phyloP scores from a whole-genome alignment of 2,888 invertebrate genomes.

The Drosophila meridiana region DNA sequence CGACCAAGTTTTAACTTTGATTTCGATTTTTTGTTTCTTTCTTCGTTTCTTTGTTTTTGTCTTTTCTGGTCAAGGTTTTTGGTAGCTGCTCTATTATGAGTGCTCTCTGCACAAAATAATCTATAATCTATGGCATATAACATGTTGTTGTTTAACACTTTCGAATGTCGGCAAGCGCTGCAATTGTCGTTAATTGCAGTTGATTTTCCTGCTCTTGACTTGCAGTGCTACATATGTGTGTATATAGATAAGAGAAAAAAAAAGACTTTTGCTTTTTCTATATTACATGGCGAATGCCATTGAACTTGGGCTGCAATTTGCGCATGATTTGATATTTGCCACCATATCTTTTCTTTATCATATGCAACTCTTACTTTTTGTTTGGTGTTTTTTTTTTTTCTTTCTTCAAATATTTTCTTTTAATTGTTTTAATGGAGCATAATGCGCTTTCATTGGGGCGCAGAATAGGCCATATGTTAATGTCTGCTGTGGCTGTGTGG shows the following conservation, averaged over 20 bases:
- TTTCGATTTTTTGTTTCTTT: conserved; percentile 13
- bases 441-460: conserved; percentile 55
- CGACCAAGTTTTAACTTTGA: conserved; percentile 34
- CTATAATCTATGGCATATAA: conserved; percentile 74
- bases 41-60: conserved; percentile 9
- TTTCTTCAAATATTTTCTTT: conserved; percentile 13
- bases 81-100: conserved; percentile 30
- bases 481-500: conserved; percentile 31
- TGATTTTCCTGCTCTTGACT: conserved; percentile 69
- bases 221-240: conserved; percentile 41
- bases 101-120: conserved; percentile 63
- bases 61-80: conserved; percentile 74
- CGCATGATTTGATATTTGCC: conserved; percentile 28
- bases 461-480: conserved; percentile 56
- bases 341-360: conserved; percentile 20
- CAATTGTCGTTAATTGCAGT: conserved; percentile 79
- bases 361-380: conserved; percentile 26
- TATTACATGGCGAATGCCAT: conserved; percentile 79
- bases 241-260: conserved; percentile 16
- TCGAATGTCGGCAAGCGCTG: conserved; percentile 61
- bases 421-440: conserved; percentile 56
- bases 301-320: conserved; percentile 79
- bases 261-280: conserved; percentile 72
- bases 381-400: neutral
- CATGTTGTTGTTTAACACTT: conserved; percentile 70